Evolutionary conservation across 2,113 vertebrate species (phyloP), one percentile per base, ranked within the genome.

Genomic region (Paraplagusia blochii): DNA sequence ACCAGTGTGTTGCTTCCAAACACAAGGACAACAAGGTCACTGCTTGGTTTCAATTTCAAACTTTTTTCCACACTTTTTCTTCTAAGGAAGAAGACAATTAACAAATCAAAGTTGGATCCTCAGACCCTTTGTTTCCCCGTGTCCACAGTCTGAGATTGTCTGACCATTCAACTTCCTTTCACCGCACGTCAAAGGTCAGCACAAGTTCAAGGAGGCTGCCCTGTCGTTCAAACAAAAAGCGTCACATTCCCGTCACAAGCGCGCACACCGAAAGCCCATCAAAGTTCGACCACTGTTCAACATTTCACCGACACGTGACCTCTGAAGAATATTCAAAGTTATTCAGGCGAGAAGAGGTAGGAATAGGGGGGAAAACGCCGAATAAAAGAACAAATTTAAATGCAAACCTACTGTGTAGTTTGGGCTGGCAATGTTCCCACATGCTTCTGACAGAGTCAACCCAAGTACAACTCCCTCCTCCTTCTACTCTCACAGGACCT

Each of bases 391-490:
- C 63, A 86, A 81, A 56, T 85, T 86, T 75, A 85, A 75, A 85
- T 55, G 87, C 74, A 88, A 77, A 92, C 84, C 76, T 90, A 90
- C 89, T 91, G 84, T 89, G 84, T 62, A 74, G 51, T 88, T 88
- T 72, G 60, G 11, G 74, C 82, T 87, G 87, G 83, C 83, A 88
- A 67, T 12, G 45, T 86, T 90, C 79, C 84, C 81, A 86, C 84
- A 81, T 67, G 82, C 74, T 90, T 74, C 80, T 88, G 77, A 77
- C 5, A 15, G 74, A 55, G 62, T 78, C 82, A 82, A 77, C 71
- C 52, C 79, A 90, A 83, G 84, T 85, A 79, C 82, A 80, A 88
- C 79, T 90, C 14, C 2, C 80, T 87, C 90, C 86, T 76, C 84
- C 86, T 76, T 65, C 34, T 62, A n/a, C 52, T 58, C 42, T 53